These are phyloP conservation scores for Chrysolina haemoptera DNA, from an alignment of 2,888 invertebrate genomes.

Conservation along the genomic window DNA sequence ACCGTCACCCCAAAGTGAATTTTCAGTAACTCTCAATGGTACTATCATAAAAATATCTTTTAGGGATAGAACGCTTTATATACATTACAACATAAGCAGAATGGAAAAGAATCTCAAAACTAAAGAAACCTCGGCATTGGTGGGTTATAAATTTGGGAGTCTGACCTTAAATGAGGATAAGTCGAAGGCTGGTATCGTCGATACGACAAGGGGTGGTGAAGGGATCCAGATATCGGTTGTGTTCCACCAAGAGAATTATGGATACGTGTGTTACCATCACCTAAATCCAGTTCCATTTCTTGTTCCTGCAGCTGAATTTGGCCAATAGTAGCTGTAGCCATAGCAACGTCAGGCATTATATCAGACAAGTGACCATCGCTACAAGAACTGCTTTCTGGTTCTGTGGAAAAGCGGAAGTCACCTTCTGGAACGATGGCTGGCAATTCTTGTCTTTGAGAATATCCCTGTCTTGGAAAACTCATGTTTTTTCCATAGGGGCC, in stretches of 20 bases:
- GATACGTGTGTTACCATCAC: constrained; percentile 85
- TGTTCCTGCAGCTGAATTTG: constrained; percentile 77
- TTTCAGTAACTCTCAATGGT: constrained; percentile 9
- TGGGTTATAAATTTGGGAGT: constrained; percentile 60
- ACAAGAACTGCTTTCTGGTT: constrained; percentile 74
- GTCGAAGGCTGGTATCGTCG: constrained; percentile 65
- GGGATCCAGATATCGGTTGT: constrained; percentile 58
- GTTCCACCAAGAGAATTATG: constrained; percentile 61
- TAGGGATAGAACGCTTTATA: constrained; percentile 47
- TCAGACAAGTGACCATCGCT: constrained; percentile 83
- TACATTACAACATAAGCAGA: constrained; percentile 54
- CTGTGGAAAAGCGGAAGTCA: constrained; percentile 68
- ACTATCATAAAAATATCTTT: constrained; percentile 33
- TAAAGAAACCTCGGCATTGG: constrained; percentile 62
- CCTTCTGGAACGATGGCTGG: constrained; percentile 79
- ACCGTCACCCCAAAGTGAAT: constrained; percentile 24
- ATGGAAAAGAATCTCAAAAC: constrained; percentile 56
- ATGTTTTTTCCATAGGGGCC: constrained; percentile 75
- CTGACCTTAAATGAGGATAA: constrained; percentile 61
- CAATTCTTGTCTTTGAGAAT: constrained; percentile 74
- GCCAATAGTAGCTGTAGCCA: constrained; percentile 85
- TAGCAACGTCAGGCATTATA: constrained; percentile 93
- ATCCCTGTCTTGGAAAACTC: constrained; percentile 75
- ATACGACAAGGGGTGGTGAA: constrained; percentile 60
- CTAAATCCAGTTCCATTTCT: constrained; percentile 86